Base-by-base conservation (phyloP, 2,888 invertebrate species). In the Cephonodes hylas region DNA sequence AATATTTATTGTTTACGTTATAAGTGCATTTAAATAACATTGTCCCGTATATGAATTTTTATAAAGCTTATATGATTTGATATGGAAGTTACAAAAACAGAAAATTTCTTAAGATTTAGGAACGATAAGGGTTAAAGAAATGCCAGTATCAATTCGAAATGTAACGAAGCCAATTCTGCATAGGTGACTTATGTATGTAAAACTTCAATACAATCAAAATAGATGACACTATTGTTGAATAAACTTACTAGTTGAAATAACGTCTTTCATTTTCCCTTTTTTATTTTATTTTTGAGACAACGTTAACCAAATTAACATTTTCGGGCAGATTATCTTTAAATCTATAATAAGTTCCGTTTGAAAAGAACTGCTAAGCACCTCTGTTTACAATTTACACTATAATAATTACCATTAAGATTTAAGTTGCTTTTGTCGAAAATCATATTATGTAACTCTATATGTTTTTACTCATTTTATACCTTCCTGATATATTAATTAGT, bases 141-240 rank as follows among this genome's bases (percentile, higher is more conserved):
- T 53, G 53, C 10, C 27, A 31, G n/a, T 15, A 31, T 25, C 15
- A n/a, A 4, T 48, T 31, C 10, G 27, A 27, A 53, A 27, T 18
- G 15, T 27, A 18, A n/a, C 8, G 18, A 53, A 18, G 53, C 31
- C 31, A 31, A 53, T 31, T 53, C 53, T 53, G 53, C 53, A 31
- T 31, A 31, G 18, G 31, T 48, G 25, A 48, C 25, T 27, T 27
- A 53, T 53, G 53, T 53, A 46, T 23, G 13, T 10, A 48, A 4
- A 31, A 31, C 53, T 53, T 53, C 31, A 53, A 53, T 18, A 56
- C 38, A 38, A 38, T 58, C 64, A 27, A 64, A 62, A 38, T 70
- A 71, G 71, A 65, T 67, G 65, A 75, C 68, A 66, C 72, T 71
- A 76, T 77, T 83, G 84, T 83, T 83, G 69, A 83, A 75, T 83